Evolutionary conservation across 1,140 invertebrate species (phyloP).

Genomic region (Choristoneura fumiferana): DNA sequence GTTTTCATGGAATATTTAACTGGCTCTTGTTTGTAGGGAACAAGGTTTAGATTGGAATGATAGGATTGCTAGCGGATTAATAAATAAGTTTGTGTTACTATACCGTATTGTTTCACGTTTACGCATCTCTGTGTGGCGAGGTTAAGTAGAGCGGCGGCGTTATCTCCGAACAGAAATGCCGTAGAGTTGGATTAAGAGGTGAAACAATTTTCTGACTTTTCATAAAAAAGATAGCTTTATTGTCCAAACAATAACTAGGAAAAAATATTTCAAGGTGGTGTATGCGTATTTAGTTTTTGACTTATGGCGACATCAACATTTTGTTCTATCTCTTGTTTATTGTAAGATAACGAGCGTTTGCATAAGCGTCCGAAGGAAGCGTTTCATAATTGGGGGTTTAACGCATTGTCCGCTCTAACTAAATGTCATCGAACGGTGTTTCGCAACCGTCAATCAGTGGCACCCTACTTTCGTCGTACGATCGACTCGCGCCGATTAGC

Average conservation of each 20-base stretch:
- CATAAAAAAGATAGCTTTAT: too few relatives aligned
- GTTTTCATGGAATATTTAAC: not conserved
- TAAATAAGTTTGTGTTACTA: conserved; percentile 54
- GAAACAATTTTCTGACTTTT: too few relatives aligned
- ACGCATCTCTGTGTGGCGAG: conserved; percentile 72
- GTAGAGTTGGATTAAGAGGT: conserved; percentile 61
- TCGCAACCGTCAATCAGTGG: conserved; percentile 75
- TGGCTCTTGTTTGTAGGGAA: not conserved
- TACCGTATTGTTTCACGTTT: conserved; percentile 78
- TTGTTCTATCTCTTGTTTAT: too few relatives aligned
- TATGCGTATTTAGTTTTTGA: too few relatives aligned
- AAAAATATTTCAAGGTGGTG: too few relatives aligned
- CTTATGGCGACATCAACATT: too few relatives aligned
- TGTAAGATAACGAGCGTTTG: too few relatives aligned
- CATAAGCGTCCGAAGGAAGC: too few relatives aligned
- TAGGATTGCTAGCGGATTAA: conserved; percentile 3
- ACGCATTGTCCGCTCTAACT: conserved; percentile 62
- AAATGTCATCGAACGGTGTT: conserved; percentile 76
- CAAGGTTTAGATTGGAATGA: conserved; percentile 33
- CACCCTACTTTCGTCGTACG: conserved; percentile 72
- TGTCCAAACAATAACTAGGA: too few relatives aligned
- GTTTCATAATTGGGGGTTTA: conserved; percentile 61
- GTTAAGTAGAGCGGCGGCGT: conserved; percentile 78
- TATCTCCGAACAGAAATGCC: conserved; percentile 72
- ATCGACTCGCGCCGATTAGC: conserved; percentile 75